Conservation (phyloP, 2,113 vertebrate genomes). For the Tichodroma muraria region DNA sequence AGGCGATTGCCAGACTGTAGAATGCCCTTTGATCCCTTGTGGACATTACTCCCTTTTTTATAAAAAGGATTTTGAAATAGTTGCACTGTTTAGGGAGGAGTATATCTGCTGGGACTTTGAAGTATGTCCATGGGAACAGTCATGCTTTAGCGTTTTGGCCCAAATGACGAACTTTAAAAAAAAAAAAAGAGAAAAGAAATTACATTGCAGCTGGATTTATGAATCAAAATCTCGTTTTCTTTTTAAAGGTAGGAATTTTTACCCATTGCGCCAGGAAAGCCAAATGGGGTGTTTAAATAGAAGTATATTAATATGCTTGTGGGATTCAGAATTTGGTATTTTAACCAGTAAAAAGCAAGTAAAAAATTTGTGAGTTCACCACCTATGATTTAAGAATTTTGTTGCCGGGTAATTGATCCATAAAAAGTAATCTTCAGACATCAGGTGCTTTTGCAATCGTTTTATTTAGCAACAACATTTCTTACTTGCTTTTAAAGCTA, state of each 20-base stretch:
- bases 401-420: slow-evolving; percentile 55
- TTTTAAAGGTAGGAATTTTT: slow-evolving; percentile 52
- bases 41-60: slow-evolving; percentile 81
- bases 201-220: slow-evolving; percentile 48
- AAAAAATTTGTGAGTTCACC: slow-evolving; percentile 33
- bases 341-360: slow-evolving; percentile 20
- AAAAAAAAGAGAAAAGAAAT: not conserved
- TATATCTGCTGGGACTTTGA: slow-evolving; percentile 75
- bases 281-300: slow-evolving; percentile 2
- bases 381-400: slow-evolving; percentile 57
- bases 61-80: slow-evolving; percentile 75
- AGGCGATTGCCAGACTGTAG: slow-evolving; percentile 86
- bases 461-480: slow-evolving; percentile 52
- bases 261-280: slow-evolving; percentile 3
- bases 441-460: slow-evolving; percentile 41
- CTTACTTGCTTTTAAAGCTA: slow-evolving; percentile 62
- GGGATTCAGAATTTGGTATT: not conserved
- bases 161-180: slow-evolving; percentile 55
- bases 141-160: slow-evolving; percentile 62
- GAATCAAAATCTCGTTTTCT: slow-evolving; percentile 69
- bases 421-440: slow-evolving; percentile 53
- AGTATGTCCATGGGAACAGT: slow-evolving; percentile 74
- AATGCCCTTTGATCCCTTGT: slow-evolving; percentile 86
- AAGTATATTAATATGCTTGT: not conserved
- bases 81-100: slow-evolving; percentile 74